A percentile compares a stretch with the other conserved stretches of the same genome.
phyloP scores from a whole-genome alignment of 2,113 vertebrate genomes.

The Vulpes lagopus region DNA sequence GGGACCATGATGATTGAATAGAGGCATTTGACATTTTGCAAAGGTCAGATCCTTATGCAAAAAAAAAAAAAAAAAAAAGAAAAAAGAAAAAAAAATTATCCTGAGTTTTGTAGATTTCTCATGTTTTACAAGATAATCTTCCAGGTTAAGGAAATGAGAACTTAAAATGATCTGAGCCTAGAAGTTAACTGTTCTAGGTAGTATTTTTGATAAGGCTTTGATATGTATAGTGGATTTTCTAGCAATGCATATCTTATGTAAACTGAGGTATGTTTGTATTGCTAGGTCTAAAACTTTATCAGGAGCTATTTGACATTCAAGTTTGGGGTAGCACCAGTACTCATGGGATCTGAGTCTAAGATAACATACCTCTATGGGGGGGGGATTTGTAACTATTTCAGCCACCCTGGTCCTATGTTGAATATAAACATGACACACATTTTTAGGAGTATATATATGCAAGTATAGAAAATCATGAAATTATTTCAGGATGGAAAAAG shows the following conservation, averaged over 20 bases:
- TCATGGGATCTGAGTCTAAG: background rate
- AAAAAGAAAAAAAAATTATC: background rate
- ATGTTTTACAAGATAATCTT: background rate
- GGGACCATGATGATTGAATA: background rate
- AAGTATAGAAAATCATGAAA: background rate
- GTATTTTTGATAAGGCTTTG: background rate
- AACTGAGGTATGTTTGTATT: background rate
- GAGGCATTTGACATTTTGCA: background rate
- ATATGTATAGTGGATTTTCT: background rate
- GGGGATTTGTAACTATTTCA: background rate
- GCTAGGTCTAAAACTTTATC: background rate
- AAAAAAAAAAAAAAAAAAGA: background rate
- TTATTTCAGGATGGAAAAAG: background rate
- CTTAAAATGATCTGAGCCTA: background rate
- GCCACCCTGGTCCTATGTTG: background rate
- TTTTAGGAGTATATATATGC: background rate
- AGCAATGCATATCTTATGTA: background rate
- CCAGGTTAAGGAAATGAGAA: background rate
- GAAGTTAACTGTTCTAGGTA: background rate
- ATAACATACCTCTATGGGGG: accelerated
- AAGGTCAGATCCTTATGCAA: background rate
- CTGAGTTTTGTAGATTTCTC: background rate
- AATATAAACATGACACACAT: background rate
- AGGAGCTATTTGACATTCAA: background rate
- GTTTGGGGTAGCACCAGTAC: no score